Conservation (phyloP, 2,888 invertebrate species). For the Agrochola litura region DNA sequence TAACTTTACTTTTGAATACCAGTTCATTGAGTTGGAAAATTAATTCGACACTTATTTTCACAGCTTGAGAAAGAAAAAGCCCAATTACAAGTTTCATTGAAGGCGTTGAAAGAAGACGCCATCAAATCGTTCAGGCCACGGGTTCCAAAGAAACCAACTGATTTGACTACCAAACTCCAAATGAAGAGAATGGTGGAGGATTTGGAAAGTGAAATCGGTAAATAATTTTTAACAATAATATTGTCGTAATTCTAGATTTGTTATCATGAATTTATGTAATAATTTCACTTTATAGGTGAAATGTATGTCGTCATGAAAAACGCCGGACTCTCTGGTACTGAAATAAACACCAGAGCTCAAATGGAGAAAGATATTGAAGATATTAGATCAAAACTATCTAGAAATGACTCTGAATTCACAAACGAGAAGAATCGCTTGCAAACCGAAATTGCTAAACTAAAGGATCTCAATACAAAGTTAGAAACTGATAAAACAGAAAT, state of each 20-base stretch:
- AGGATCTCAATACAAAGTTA: constrained; percentile 87
- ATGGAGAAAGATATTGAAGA: constrained; percentile 90
- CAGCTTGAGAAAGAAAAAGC: constrained; percentile 92
- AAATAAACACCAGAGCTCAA: constrained; percentile 85
- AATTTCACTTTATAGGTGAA: constrained; percentile 86
- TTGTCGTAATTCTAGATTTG: not conserved
- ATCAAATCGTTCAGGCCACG: constrained; percentile 92
- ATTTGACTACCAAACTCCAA: constrained; percentile 93
- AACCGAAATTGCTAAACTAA: constrained; percentile 88
- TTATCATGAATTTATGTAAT: not conserved
- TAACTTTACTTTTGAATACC: not conserved
- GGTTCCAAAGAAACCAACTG: constrained; percentile 93
- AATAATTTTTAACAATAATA: constrained; percentile 29
- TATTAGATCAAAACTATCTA: constrained; percentile 87
- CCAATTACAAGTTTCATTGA: constrained; percentile 92
- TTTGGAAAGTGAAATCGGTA: constrained; percentile 96
- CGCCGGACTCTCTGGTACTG: constrained; percentile 88
- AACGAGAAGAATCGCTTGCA: constrained; percentile 88
- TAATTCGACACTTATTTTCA: constrained; percentile 28
- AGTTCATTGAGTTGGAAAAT: not conserved
- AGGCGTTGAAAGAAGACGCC: constrained; percentile 92
- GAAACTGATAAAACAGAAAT: constrained; percentile 86
- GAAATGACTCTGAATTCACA: constrained; percentile 87
- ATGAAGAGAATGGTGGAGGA: constrained; percentile 96
- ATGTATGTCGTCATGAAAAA: constrained; percentile 91